Percentiles rank a stretch among this genome's conserved stretches.
phyloP scores from a whole-genome alignment of 2,797 vertebrate species.

The Lycodopsis pacificus region DNA sequence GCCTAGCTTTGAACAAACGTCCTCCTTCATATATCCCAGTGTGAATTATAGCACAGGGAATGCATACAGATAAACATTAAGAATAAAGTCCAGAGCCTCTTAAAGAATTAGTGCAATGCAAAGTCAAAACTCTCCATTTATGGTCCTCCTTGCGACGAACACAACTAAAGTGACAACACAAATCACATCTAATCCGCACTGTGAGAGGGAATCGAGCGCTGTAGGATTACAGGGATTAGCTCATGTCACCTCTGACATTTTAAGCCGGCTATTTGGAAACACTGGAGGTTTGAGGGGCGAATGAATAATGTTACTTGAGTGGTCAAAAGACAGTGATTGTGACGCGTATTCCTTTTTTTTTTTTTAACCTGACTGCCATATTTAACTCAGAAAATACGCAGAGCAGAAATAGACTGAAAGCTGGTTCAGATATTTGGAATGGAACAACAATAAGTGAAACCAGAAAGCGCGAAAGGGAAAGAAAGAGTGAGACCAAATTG shows the following conservation, averaged over 20 bases:
- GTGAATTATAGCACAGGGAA: not conserved
- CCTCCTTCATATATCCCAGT: not conserved
- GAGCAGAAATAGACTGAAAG: conserved; percentile 22
- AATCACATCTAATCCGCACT: conserved; percentile 44
- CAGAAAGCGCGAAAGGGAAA: conserved; percentile 15
- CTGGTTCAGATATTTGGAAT: conserved; percentile 31
- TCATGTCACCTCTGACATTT: conserved; percentile 50
- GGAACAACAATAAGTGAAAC: conserved; percentile 27
- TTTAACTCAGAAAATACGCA: conserved; percentile 1
- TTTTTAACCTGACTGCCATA: not conserved
- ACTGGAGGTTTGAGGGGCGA: not conserved
- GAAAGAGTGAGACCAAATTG: conserved; percentile 6
- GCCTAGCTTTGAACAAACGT: conserved; percentile 28
- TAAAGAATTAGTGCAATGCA: conserved; percentile 22
- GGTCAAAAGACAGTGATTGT: conserved; percentile 23
- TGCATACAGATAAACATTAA: conserved; percentile 32
- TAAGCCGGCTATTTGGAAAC: conserved; percentile 43
- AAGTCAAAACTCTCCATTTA: conserved; percentile 47
- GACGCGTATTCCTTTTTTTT: not conserved
- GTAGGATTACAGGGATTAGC: conserved; percentile 38
- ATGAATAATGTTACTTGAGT: conserved; percentile 10
- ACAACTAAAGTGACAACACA: conserved; percentile 27
- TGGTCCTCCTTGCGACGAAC: conserved; percentile 31
- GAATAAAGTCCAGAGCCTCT: conserved; percentile 24
- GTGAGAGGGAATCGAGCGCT: conserved; percentile 27